Evolutionary conservation across 2,797 vertebrate species (phyloP), one percentile per base, ranked within the genome.

Genomic region (Gymnocypris eckloni): DNA sequence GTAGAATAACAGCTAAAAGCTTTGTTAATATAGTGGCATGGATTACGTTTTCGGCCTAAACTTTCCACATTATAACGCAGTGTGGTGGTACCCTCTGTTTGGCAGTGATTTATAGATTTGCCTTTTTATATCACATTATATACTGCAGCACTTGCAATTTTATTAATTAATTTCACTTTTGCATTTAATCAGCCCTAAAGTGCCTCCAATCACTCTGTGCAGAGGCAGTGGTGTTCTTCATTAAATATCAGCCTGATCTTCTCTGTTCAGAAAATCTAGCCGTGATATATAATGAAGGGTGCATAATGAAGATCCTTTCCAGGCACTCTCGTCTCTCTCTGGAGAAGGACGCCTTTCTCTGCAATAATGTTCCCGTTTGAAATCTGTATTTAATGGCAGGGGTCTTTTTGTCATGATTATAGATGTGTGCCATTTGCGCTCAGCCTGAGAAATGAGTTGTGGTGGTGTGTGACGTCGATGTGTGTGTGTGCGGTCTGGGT

Each of bases 281-380:
- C 4, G 2, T 43, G 73, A 45, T 83, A 6, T 45, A 50, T 56
- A 84, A 69, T 56, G 16, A 84, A 69, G 79, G 50, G 70, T 67
- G 66, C 64, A 10, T 64, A 56, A 56, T 85, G 64, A 83, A 83
- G 86, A 86, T 84, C 28, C 82, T 88, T 81, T 77, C 76, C 89
- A 86, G 79, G 81, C 81, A 16, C 86, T 90, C 67, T 45, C 66
- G 85, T 86, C 82, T 88, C 88, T 81, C 83, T 64, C 76, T 87
- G 61, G 82, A 85, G 77, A 89, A 87, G 86, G 82, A 82, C 86
- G 82, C 87, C 81, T 72, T 89, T 90, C 82, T 82, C 80, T 86
- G 87, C 83, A 80, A 88, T 92, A 93, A 84, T 92, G 92, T 89
- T 86, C 89, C 67, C 88, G 91, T 92, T 93, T 93, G 92, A 94